phyloP scores from a whole-genome alignment of 2,797 vertebrate genomes.

The Spea hammondii region DNA sequence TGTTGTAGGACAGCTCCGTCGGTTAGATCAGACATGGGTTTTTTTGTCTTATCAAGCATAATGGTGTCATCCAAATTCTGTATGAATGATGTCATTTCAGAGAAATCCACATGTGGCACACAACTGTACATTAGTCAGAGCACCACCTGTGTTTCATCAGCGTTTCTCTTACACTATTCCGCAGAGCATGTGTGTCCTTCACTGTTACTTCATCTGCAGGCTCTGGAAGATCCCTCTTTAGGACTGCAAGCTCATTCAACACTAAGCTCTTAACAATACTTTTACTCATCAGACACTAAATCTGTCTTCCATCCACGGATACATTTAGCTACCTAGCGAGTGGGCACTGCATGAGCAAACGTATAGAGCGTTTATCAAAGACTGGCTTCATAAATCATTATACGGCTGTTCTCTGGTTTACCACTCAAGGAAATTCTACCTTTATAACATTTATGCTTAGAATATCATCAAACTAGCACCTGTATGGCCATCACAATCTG shows the following conservation, averaged over 20 bases:
- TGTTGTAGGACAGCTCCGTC: conserved; percentile 13
- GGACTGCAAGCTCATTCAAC: conserved; percentile 11
- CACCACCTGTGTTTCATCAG: conserved; percentile 42
- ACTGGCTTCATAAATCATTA: too few relatives aligned
- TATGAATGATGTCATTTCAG: conserved; percentile 43
- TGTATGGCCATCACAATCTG: too few relatives aligned
- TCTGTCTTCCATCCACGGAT: background rate
- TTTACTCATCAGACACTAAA: conserved; percentile 29
- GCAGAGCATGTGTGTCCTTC: conserved; percentile 16
- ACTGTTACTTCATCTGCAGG: conserved; percentile 24
- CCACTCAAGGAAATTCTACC: too few relatives aligned
- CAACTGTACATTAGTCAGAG: conserved; percentile 25
- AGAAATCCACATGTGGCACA: conserved; percentile 40
- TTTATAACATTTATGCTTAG: too few relatives aligned
- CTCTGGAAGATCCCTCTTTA: conserved; percentile 16
- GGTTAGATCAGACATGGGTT: conserved; percentile 15
- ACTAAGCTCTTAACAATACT: background rate
- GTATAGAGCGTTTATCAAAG: too few relatives aligned
- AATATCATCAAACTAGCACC: too few relatives aligned
- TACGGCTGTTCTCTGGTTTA: too few relatives aligned
- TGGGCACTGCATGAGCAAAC: too few relatives aligned
- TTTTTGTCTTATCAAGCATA: conserved; percentile 24
- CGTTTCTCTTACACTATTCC: background rate
- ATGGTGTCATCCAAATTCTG: conserved; percentile 44
- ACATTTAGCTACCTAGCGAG: too few relatives aligned